phyloP scores from a whole-genome alignment of 2,888 invertebrate genomes.

The Actias luna region DNA sequence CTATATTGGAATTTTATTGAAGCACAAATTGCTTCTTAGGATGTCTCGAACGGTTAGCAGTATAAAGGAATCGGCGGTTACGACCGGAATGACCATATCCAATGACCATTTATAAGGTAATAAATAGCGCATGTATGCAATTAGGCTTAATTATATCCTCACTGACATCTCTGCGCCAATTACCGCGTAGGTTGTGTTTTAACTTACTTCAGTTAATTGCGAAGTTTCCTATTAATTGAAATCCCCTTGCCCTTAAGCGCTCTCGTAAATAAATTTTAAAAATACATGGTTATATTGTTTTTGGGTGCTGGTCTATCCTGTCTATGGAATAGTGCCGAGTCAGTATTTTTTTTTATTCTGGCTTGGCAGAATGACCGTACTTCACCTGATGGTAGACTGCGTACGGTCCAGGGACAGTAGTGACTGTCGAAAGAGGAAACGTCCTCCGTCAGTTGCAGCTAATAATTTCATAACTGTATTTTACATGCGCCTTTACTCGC shows the following conservation, averaged over 20 bases:
- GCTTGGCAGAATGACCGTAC: too few species aligned
- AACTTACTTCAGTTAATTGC: not conserved
- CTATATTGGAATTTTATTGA: not conserved
- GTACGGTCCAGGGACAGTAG: too few species aligned
- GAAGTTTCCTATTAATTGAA: not conserved
- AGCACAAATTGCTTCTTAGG: constrained; percentile 1
- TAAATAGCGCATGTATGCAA: constrained; percentile 15
- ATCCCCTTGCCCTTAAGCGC: constrained; percentile 1
- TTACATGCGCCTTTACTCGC: too few species aligned
- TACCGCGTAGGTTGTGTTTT: constrained; percentile 3
- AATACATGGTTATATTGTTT: too few species aligned
- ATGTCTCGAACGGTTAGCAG: not conserved
- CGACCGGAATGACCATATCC: not conserved
- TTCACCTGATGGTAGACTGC: too few species aligned
- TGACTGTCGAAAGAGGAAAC: too few species aligned
- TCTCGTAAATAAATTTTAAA: too few species aligned
- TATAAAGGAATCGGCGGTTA: not conserved
- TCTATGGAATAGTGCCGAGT: too few species aligned
- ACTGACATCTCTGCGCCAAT: constrained; percentile 8
- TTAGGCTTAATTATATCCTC: constrained; percentile 9
- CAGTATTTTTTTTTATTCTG: too few species aligned
- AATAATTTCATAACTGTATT: too few species aligned
- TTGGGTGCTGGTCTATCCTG: too few species aligned
- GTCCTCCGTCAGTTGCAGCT: too few species aligned
- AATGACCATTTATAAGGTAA: not conserved